Percentiles rank a stretch among this genome's conserved stretches.
phyloP scores from a whole-genome alignment of 2,888 invertebrate species.

The Pediacus dermestoides region DNA sequence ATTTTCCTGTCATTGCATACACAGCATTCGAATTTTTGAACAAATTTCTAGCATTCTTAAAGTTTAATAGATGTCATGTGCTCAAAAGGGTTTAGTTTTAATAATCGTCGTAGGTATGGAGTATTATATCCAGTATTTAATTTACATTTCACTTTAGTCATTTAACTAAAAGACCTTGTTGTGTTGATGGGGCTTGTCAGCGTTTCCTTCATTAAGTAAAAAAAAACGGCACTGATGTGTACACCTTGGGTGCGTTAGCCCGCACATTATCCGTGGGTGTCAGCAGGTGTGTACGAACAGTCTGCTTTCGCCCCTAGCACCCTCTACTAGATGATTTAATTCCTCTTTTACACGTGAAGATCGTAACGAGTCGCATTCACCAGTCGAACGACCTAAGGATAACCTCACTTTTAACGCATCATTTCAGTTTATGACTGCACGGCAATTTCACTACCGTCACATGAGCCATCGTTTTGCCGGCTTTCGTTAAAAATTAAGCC shows the following conservation, averaged over 20 bases:
- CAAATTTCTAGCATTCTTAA: no score
- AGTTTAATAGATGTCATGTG: no score
- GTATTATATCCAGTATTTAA: no score
- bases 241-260: not conserved
- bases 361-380: conserved; percentile 7
- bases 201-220: conserved; percentile 1
- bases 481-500: conserved; percentile 7
- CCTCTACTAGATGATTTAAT: conserved; percentile 7
- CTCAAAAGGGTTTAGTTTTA: no score
- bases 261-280: conserved; percentile 1
- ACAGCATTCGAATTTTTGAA: no score
- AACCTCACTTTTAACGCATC: conserved; percentile 14
- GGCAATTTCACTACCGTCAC: conserved; percentile 9
- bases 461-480: not conserved
- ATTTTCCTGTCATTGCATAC: no score
- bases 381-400: conserved; percentile 6
- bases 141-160: no score
- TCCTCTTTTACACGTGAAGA: conserved; percentile 7
- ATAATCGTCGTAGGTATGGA: no score
- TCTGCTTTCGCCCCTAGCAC: no score
- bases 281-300: conserved; percentile 1
- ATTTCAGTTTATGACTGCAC: conserved; percentile 15
- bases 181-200: conserved; percentile 1
- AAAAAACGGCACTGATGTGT: not conserved
- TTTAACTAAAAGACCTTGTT: no score